Base-by-base conservation (phyloP, 2,888 invertebrate species). In the Spicauda simplicius region DNA sequence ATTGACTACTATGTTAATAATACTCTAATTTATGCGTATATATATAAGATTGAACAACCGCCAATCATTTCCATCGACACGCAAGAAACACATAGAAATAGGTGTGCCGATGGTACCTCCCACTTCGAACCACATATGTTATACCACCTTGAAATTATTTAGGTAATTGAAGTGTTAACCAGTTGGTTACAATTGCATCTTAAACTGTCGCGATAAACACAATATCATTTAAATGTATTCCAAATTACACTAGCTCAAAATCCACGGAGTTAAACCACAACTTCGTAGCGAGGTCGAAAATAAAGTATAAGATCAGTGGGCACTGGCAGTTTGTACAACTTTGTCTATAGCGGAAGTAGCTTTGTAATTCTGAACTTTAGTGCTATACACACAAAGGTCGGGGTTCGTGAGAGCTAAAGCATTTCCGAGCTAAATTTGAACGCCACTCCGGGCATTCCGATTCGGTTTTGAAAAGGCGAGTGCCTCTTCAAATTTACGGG, bases 401-500 rank as follows among this genome's bases (percentile, higher is more conserved):
- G 69, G 19, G 53, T 60, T 73, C 19, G 14, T 68, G 72, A 64
- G 67, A 55, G 61, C 61, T 52, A 61, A 25, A 61, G 61, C 67
- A 61, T 61, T 67, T 76, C 75, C 77, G 74, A 75, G 79, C 85
- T 86, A 86, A 85, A 87, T 86, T 84, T 86, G 83, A 81, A 83
- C 84, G 76, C 75, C 76, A 77, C 81, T 82, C 78, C 77, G 75
- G 77, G 81, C 81, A 83, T 84, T 83, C 83, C 83, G 81, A 82
- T 83, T 83, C 81, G 79, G 82, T 84, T 85, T 85, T 83, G 79
- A 85, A 85, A 85, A 84, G 81, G 79, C 84, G 77, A 86, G 83
- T 82, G 84, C 78, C 83, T 82, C 81, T 87, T 84, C 77, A 82
- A 86, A 85, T 86, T 86, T 85, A 83, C 80, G 79, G 77, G 73